Conservation (phyloP, 2,113 vertebrate genomes). For the Lynx canadensis region DNA sequence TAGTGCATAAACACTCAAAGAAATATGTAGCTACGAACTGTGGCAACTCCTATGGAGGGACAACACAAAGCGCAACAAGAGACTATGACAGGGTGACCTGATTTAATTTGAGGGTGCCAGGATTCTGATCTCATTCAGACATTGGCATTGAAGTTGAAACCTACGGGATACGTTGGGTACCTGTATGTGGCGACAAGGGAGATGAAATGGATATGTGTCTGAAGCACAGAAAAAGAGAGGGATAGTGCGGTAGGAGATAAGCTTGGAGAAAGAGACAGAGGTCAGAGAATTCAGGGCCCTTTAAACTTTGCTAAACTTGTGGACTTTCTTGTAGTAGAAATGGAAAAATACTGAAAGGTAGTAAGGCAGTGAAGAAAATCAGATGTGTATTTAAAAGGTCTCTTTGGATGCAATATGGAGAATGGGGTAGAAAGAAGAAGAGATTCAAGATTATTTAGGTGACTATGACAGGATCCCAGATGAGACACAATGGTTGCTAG, state of each 20-base stretch:
- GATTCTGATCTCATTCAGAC: neutral
- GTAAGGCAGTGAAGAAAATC: neutral
- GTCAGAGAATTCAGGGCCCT: neutral
- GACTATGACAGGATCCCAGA: neutral
- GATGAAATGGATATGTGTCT: neutral
- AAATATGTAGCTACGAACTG: neutral
- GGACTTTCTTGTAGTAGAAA: neutral
- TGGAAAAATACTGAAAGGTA: neutral
- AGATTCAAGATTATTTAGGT: conserved; percentile 3
- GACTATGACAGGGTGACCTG: neutral
- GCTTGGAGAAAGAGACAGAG: neutral
- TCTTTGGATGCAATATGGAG: conserved; percentile 1
- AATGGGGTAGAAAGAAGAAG: neutral
- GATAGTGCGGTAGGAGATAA: neutral
- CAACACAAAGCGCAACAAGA: neutral
- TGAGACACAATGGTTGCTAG: neutral
- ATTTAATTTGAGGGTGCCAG: conserved; percentile 5
- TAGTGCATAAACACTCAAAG: neutral
- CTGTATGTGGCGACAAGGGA: neutral
- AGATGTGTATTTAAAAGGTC: neutral
- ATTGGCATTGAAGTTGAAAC: neutral
- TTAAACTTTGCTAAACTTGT: neutral
- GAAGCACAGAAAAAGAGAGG: neutral
- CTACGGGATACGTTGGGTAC: neutral
- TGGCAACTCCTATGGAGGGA: neutral